Evolutionary conservation across 2,888 invertebrate genomes (phyloP), one percentile per base, ranked within the genome.

Genomic region (Lepetodrilus schrolli): DNA sequence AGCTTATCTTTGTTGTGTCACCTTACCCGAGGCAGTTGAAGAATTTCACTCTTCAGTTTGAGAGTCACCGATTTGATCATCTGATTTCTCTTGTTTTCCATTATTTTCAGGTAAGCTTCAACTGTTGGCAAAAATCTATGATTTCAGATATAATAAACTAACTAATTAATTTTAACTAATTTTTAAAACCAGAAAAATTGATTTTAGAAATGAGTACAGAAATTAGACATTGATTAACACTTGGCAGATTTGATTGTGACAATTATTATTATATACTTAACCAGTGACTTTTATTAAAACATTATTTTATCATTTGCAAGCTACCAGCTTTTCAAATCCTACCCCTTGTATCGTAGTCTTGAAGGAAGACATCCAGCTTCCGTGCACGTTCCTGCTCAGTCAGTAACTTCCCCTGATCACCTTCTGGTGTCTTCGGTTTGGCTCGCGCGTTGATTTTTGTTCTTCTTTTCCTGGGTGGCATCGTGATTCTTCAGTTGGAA

Each of bases 301-400:
- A 58, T 51, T 10, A 2, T 38, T n/a, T 65, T 69, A 34, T 58
- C 65, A 20, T 23, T 30, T 43, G 58, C 69, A 65, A 70, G 37
- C 5, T 71, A 48, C 49, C 7, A 69, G 30, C 23, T 13, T 66
- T 7, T 70, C n/a, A 17, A 20, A 13, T 36, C 21, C 36, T 30
- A 78, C 78, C 70, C 73, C 74, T 74, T 4, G 72, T 66, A 34
- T 78, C 78, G 73, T 72, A 76, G 58, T 78, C 78, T n/a, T 66
- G 26, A 2, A 76, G 58, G 50, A 78, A 76, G n/a, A 70, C 70
- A 17, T 58, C 30, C 38, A 78, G 48, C 30, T 76, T 76, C 20
- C 72, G 49, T 36, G 37, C 23, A 34, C 72, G 36, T 17, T 78
- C 76, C 7, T 73, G 66, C 50, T 73, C 70, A 23, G 74, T 70